phyloP scores from a whole-genome alignment of 2,797 vertebrate species.

The Fundulus diaphanus region DNA sequence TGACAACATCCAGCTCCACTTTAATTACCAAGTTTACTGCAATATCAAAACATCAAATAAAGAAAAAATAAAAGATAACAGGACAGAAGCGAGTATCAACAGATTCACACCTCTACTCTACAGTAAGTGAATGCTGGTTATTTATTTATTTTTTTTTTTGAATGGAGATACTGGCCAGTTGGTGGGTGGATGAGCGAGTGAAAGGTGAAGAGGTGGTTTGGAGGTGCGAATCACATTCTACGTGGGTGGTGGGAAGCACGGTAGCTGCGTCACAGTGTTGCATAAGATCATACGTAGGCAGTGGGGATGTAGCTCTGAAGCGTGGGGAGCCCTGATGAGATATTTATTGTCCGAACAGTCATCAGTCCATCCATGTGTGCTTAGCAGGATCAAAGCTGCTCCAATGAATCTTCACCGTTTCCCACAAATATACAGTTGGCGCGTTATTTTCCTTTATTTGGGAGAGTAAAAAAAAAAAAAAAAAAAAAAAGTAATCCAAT shows the following conservation, averaged over 20 bases:
- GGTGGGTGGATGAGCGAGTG: slow-evolving; percentile 26
- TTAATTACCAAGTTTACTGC: slow-evolving; percentile 2
- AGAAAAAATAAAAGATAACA: background rate
- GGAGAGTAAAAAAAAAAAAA: background rate
- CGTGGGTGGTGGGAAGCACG: slow-evolving; percentile 57
- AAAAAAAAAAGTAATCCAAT: too few relatives aligned
- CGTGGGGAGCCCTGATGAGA: slow-evolving; percentile 33
- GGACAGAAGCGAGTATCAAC: background rate
- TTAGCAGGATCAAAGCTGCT: background rate
- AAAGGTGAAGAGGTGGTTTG: slow-evolving; percentile 36
- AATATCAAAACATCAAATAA: background rate
- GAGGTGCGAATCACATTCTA: slow-evolving; percentile 52
- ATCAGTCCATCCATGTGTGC: background rate
- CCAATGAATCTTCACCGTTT: background rate
- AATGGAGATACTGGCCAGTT: background rate
- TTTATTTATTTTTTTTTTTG: background rate
- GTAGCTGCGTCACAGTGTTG: slow-evolving; percentile 58
- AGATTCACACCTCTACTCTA: background rate
- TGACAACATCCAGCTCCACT: slow-evolving; percentile 22
- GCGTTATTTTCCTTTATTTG: background rate
- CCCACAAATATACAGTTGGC: background rate
- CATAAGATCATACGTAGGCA: slow-evolving; percentile 57
- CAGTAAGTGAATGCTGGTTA: too few relatives aligned
- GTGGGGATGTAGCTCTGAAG: slow-evolving; percentile 48
- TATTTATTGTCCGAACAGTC: slow-evolving; percentile 17